Evolutionary conservation across 1,140 invertebrate species (phyloP).

Genomic region (Hestina assimilis): DNA sequence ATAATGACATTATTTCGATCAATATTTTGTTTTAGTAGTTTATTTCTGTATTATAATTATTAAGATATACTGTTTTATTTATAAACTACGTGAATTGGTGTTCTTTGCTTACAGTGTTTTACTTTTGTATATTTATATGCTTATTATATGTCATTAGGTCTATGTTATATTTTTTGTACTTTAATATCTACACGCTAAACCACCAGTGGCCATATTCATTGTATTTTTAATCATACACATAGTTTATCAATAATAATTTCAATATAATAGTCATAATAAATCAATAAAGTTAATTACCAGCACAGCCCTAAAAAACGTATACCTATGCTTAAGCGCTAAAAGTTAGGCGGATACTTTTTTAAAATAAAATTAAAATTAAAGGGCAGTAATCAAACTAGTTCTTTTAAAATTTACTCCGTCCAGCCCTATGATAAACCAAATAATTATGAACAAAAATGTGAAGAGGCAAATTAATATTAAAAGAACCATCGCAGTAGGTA

Average conservation of each 20-base stretch:
- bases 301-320: no score
- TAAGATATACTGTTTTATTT: slow-evolving; percentile 12
- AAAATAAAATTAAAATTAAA: no score
- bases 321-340: no score
- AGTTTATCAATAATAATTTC: no score
- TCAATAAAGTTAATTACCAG: no score
- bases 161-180: background rate
- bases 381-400: no score
- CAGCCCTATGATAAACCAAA: background rate
- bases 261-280: no score
- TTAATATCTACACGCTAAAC: background rate
- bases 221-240: background rate
- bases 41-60: slow-evolving; percentile 7
- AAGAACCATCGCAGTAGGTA: background rate
- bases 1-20: slow-evolving; percentile 11
- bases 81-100: slow-evolving; percentile 18
- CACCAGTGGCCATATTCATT: slow-evolving; percentile 1
- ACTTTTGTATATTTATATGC: background rate
- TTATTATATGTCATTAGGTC: background rate
- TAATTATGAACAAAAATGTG: background rate
- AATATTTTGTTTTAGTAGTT: slow-evolving; percentile 7
- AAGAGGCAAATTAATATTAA: background rate
- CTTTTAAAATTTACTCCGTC: no score
- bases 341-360: no score
- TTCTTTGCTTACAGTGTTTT: slow-evolving; percentile 21